Evolutionary conservation across 2,797 vertebrate species (phyloP).

Genomic region (Diceros bicornis): DNA sequence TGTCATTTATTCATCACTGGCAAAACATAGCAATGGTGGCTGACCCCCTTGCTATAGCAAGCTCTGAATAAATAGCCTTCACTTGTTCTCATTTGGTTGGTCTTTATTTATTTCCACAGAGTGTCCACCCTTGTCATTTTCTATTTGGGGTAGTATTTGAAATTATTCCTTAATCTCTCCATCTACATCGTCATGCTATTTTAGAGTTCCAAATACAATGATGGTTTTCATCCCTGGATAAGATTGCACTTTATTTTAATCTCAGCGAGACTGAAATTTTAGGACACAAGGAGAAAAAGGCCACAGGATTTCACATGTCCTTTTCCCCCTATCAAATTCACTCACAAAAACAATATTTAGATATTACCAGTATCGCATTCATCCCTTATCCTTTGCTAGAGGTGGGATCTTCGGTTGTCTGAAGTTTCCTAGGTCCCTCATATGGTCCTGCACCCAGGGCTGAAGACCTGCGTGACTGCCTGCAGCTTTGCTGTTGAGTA

Average conservation of each 20-base stretch:
- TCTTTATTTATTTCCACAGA: constrained; percentile 26
- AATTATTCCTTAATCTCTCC: not conserved
- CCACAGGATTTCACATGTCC: not conserved
- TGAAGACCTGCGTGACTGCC: not conserved
- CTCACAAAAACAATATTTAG: not conserved
- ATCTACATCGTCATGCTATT: not conserved
- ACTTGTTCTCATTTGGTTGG: not conserved
- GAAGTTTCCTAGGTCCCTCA: not conserved
- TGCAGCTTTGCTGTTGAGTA: not conserved
- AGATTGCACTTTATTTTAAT: constrained; percentile 8
- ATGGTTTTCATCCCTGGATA: not conserved
- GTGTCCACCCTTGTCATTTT: not conserved
- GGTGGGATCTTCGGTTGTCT: not conserved
- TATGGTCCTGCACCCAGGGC: not conserved
- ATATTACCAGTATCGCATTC: not conserved
- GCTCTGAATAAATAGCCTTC: not conserved
- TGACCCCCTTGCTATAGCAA: not conserved
- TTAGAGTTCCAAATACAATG: constrained; percentile 29
- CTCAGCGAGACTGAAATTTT: not conserved
- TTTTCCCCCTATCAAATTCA: not conserved
- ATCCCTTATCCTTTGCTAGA: not conserved
- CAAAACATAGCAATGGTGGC: not conserved
- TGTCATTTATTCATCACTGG: not conserved
- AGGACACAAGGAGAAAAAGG: not conserved
- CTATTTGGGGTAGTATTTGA: constrained; percentile 6